phyloP scores from a whole-genome alignment of 2,888 invertebrate genomes.

The Anoncus sp. region DNA sequence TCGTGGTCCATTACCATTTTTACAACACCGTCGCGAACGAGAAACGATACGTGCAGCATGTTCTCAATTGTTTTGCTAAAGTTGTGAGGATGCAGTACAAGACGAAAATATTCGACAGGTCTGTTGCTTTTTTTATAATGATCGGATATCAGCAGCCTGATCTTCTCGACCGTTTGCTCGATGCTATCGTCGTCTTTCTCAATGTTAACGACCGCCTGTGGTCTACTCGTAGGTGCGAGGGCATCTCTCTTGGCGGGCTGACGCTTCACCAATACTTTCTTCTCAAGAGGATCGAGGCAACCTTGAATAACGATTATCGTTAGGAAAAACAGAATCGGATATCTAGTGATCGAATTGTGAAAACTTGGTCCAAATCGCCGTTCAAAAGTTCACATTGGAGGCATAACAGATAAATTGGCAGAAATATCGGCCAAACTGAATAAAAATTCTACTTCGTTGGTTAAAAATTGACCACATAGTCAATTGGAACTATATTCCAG shows the following conservation, averaged over 20 bases:
- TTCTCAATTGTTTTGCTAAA: conserved; percentile 87
- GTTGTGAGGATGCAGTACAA: conserved; percentile 86
- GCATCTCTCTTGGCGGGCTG: conserved; percentile 68
- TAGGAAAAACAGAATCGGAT: neutral
- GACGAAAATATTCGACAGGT: conserved; percentile 86
- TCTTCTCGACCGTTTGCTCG: conserved; percentile 85
- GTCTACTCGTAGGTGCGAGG: conserved; percentile 83
- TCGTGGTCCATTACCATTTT: conserved; percentile 78
- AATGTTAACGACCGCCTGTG: conserved; percentile 84
- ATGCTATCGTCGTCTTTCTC: conserved; percentile 85
- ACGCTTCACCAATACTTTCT: conserved; percentile 64
- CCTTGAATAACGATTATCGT: conserved; percentile 58
- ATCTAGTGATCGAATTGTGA: neutral
- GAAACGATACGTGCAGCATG: conserved; percentile 87
- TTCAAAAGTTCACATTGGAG: no score
- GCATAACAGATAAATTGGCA: no score
- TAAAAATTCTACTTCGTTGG: no score
- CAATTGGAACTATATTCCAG: no score
- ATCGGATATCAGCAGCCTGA: conserved; percentile 83
- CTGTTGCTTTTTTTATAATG: conserved; percentile 81
- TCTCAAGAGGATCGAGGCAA: conserved; percentile 65
- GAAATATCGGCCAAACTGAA: no score
- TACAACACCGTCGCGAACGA: conserved; percentile 85
- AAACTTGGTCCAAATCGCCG: no score
- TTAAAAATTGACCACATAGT: neutral